These are phyloP conservation scores for Euclidia mi DNA, from an alignment of 2,888 invertebrate genomes.

Conservation along the genomic window DNA sequence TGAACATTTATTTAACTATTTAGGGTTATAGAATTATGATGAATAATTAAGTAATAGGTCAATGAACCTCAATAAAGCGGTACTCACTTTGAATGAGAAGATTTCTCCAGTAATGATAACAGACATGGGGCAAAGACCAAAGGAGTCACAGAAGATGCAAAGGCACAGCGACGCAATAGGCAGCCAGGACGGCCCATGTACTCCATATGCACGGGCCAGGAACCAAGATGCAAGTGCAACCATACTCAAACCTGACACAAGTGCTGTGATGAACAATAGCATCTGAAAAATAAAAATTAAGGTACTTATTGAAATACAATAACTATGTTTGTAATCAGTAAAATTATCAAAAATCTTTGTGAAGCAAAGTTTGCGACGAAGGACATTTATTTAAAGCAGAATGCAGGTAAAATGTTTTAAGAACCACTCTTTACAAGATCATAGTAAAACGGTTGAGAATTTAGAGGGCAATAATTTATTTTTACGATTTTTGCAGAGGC, in stretches of 20 bases:
- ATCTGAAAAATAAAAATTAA: constrained; percentile 61
- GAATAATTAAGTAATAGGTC: too few species aligned
- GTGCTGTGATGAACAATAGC: constrained; percentile 71
- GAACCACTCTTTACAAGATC: too few species aligned
- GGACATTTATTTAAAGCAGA: too few species aligned
- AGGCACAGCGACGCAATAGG: constrained; percentile 82
- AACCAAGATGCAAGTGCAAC: constrained; percentile 80
- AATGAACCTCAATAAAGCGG: not conserved
- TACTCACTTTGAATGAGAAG: constrained; percentile 65
- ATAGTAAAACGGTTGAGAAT: too few species aligned
- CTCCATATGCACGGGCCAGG: constrained; percentile 63
- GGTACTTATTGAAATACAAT: not conserved
- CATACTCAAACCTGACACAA: constrained; percentile 82
- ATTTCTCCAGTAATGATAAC: constrained; percentile 76
- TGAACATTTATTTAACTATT: too few species aligned
- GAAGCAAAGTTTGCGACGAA: too few species aligned
- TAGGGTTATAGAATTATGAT: too few species aligned
- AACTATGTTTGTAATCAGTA: not conserved
- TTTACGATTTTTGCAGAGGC: too few species aligned
- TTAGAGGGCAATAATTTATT: too few species aligned
- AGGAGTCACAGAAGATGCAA: constrained; percentile 72
- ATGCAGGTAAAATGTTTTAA: too few species aligned
- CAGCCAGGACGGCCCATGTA: constrained; percentile 79
- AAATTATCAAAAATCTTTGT: too few species aligned
- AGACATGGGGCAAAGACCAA: constrained; percentile 77